Percentiles rank a stretch among this genome's conserved stretches.
phyloP scores from a whole-genome alignment of 23 tunicate species.

The Halocynthia roretzi region DNA sequence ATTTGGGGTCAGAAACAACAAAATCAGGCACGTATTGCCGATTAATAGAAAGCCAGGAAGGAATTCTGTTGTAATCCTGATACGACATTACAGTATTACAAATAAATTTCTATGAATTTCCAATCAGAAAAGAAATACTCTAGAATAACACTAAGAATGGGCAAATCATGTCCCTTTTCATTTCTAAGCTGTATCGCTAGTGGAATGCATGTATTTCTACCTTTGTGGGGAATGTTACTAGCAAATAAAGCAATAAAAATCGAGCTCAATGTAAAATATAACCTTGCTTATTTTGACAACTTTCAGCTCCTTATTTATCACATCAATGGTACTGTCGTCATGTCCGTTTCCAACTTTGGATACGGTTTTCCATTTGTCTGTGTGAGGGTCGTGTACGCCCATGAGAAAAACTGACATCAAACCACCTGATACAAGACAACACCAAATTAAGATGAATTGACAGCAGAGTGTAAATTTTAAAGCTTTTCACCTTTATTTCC shows the following conservation, averaged over 20 bases:
- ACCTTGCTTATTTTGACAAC: constrained; percentile 65
- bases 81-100: neutral
- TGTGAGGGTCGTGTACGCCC: constrained; percentile 75
- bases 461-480: neutral
- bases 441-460: too few relatives aligned
- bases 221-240: too few relatives aligned
- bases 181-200: too few relatives aligned
- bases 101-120: too few relatives aligned
- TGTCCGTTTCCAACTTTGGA: constrained; percentile 96
- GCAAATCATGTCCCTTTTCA: too few relatives aligned
- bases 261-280: too few relatives aligned
- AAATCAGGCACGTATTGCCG: constrained; percentile 73
- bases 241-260: too few relatives aligned
- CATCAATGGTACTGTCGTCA: constrained; percentile 82
- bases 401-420: constrained; percentile 91
- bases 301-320: constrained; percentile 69
- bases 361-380: constrained; percentile 69
- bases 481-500: constrained; percentile 73
- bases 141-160: too few relatives aligned
- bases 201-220: too few relatives aligned
- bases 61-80: constrained; percentile 48
- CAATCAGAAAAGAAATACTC: too few relatives aligned
- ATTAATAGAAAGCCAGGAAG: constrained; percentile 65
- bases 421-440: constrained; percentile 18
- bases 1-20: constrained; percentile 81